phyloP scores from a whole-genome alignment of 2,113 vertebrate genomes.

The Apodemus speciosus region DNA sequence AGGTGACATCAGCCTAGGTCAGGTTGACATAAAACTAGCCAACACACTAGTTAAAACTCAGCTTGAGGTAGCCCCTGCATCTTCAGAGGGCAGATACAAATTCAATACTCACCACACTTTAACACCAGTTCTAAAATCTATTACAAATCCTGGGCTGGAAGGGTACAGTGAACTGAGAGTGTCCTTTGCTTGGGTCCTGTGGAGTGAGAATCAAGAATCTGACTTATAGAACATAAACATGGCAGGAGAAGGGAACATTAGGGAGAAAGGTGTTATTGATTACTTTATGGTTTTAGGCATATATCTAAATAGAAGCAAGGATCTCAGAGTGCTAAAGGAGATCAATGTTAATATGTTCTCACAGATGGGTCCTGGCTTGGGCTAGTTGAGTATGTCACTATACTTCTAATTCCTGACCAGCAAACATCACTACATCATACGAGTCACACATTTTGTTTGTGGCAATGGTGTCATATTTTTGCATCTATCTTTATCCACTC shows the following conservation, averaged over 20 bases:
- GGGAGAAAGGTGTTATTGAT: background rate
- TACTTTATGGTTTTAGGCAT: background rate
- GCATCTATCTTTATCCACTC: background rate
- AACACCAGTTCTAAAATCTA: background rate
- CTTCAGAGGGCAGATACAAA: background rate
- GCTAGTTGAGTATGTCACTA: background rate
- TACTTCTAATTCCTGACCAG: background rate
- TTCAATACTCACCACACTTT: background rate
- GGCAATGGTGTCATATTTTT: background rate
- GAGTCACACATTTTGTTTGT: background rate
- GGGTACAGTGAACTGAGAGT: background rate
- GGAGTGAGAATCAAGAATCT: background rate
- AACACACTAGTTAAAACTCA: background rate
- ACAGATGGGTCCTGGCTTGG: background rate
- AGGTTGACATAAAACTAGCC: background rate
- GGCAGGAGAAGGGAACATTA: background rate
- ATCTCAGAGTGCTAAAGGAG: too few species aligned
- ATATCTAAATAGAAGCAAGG: background rate
- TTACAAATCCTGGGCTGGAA: background rate
- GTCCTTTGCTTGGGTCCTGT: accelerated
- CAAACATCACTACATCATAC: background rate
- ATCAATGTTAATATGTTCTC: background rate
- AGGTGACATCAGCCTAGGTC: background rate
- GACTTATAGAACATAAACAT: accelerated
- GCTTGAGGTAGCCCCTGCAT: background rate